A percentile compares a stretch with the other conserved stretches of the same genome.
Evolutionary conservation across 2,113 vertebrate genomes (phyloP).

Genomic region (Perccottus glenii): DNA sequence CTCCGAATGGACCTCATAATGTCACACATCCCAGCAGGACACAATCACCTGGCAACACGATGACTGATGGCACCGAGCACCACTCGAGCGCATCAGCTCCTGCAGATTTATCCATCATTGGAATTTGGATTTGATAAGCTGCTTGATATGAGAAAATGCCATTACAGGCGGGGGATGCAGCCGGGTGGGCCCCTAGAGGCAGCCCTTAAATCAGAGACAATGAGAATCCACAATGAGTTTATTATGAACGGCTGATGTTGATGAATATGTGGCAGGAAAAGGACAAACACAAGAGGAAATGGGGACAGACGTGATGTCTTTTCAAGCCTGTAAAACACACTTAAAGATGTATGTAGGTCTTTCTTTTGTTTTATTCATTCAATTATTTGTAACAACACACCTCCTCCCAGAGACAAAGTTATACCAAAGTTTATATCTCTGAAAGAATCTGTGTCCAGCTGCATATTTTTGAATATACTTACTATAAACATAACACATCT

Average conservation of each 20-base stretch:
- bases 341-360: background rate
- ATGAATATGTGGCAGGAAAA: slow-evolving; percentile 42
- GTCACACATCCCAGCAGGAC: slow-evolving; percentile 59
- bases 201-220: slow-evolving; percentile 52
- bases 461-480: too few relatives aligned
- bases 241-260: slow-evolving; percentile 58
- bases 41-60: slow-evolving; percentile 68
- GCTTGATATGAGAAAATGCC: slow-evolving; percentile 63
- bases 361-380: too few relatives aligned
- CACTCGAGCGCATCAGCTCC: slow-evolving; percentile 56
- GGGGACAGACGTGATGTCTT: slow-evolving; percentile 31
- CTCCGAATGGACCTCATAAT: slow-evolving; percentile 70
- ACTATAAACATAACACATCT: too few relatives aligned
- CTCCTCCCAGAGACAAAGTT: too few relatives aligned
- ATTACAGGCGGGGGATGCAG: slow-evolving; percentile 59
- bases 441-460: too few relatives aligned
- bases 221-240: slow-evolving; percentile 56
- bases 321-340: background rate
- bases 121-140: slow-evolving; percentile 72
- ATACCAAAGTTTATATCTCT: too few relatives aligned
- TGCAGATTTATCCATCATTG: slow-evolving; percentile 75
- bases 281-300: slow-evolving; percentile 30
- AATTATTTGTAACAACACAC: too few relatives aligned
- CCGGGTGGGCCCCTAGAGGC: slow-evolving; percentile 29
- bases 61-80: slow-evolving; percentile 68